Evolutionary conservation across 2,888 invertebrate genomes (phyloP), one percentile per base, ranked within the genome.

Genomic region (Nesidiocoris tenuis): DNA sequence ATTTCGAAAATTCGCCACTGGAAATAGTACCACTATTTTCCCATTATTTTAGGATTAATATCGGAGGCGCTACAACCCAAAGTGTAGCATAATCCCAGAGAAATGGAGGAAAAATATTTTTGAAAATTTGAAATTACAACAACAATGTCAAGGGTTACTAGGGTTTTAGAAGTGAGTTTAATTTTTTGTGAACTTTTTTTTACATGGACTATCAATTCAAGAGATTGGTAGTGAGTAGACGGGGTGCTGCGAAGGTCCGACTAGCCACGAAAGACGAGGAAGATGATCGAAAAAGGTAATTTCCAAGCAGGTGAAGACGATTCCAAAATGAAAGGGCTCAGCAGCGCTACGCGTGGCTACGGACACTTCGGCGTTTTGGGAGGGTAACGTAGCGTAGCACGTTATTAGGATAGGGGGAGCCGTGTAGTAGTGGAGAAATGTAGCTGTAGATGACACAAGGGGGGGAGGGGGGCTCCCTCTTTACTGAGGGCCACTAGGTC

Each of bases 401-500:
- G n/a, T n/a, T n/a, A n/a, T n/a, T n/a, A n/a, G n/a, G n/a, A n/a
- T n/a, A n/a, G n/a, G n/a, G n/a, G n/a, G n/a, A n/a, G n/a, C 12
- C 12, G 39, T 12, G 39, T 39, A 7, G 3, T 7, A 12, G 39
- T 3, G 12, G 39, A 12, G 39, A 7, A 39, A 39, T 12, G 39
- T 39, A 39, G 39, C 3, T 39, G 39, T 39, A 39, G 39, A 39
- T 3, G 61, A 57, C 21, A 18, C 2, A 39, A 56, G 57, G 67
- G 67, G 67, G 17, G 24, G 67, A 25, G 67, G 22, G 54, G 55
- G 19, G 55, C 22, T 22, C 18, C 16, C 22, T 39, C 54, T 18
- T 67, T 55, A 19, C 18, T 67, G 16, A 56, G 70, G 70, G 70
- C 57, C 70, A 70, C 54, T 70, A 59, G 70, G 70, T 70, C 70